A percentile compares a stretch with the other conserved stretches of the same genome.
Evolutionary conservation across 2,888 invertebrate species (phyloP).

Genomic region (Lithophane leautieri): DNA sequence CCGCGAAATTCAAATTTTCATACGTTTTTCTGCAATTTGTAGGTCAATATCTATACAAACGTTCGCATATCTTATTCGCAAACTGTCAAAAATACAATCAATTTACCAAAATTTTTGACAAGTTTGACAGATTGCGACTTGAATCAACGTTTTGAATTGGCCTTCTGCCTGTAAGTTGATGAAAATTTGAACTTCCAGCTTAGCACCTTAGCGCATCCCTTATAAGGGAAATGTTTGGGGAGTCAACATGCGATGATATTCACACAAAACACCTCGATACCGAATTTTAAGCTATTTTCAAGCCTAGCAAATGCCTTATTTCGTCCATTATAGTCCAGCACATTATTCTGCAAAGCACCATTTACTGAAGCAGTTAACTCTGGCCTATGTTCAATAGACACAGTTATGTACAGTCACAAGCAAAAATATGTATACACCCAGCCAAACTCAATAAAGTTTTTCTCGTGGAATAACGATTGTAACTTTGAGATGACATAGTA

Average conservation of each 20-base stretch:
- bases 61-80: no score
- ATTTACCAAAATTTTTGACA: no score
- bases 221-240: neutral
- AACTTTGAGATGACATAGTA: no score
- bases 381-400: constrained; percentile 17
- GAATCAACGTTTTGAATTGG: no score
- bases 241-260: neutral
- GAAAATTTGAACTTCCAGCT: neutral
- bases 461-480: no score
- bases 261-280: neutral
- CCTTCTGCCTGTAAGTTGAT: neutral
- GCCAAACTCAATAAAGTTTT: no score
- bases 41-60: no score
- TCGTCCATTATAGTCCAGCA: constrained; percentile 42
- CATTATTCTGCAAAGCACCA: constrained; percentile 48
- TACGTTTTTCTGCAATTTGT: neutral
- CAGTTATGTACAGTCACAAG: no score
- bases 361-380: constrained; percentile 34
- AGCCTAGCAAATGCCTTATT: neutral
- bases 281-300: neutral
- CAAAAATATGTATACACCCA: no score
- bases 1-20: neutral
- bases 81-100: no score
- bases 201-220: no score
- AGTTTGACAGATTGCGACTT: no score